Conservation (phyloP, 1,140 invertebrate species). For the Atopsyche davidsoni region DNA sequence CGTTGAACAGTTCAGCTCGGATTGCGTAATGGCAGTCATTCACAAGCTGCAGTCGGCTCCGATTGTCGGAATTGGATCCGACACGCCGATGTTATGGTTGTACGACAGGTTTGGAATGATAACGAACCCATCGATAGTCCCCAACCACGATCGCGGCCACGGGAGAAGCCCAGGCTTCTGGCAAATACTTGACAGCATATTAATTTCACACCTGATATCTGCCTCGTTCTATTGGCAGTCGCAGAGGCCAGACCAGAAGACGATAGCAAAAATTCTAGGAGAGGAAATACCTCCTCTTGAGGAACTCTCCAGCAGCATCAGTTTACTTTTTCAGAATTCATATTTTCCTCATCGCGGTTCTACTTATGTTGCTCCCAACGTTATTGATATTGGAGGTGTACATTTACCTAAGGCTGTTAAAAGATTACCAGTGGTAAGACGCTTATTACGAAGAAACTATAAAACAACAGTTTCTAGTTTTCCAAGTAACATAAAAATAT, state of each 20-base stretch:
- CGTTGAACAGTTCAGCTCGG: constrained; percentile 55
- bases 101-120: constrained; percentile 48
- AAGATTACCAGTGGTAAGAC: constrained; percentile 23
- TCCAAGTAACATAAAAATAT: no score
- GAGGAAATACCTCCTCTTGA: constrained; percentile 47
- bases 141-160: constrained; percentile 43
- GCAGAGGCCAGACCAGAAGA: constrained; percentile 47
- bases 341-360: constrained; percentile 45
- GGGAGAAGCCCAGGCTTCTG: constrained; percentile 50
- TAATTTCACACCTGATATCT: no score
- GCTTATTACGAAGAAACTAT: no score
- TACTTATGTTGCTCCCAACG: constrained; percentile 47
- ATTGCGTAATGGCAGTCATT: constrained; percentile 53
- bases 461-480: no score
- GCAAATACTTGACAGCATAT: constrained; percentile 50
- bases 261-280: constrained; percentile 51
- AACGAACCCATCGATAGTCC: constrained; percentile 52
- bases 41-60: constrained; percentile 52
- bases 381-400: constrained; percentile 55
- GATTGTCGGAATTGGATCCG: constrained; percentile 52
- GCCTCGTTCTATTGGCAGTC: constrained; percentile 43
- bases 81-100: constrained; percentile 55
- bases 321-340: constrained; percentile 54
- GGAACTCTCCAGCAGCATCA: constrained; percentile 49
- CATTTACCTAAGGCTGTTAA: constrained; percentile 36